These are phyloP conservation scores for Camponotus pennsylvanicus DNA, from an alignment of 1,140 invertebrate species.

Conservation along the genomic window DNA sequence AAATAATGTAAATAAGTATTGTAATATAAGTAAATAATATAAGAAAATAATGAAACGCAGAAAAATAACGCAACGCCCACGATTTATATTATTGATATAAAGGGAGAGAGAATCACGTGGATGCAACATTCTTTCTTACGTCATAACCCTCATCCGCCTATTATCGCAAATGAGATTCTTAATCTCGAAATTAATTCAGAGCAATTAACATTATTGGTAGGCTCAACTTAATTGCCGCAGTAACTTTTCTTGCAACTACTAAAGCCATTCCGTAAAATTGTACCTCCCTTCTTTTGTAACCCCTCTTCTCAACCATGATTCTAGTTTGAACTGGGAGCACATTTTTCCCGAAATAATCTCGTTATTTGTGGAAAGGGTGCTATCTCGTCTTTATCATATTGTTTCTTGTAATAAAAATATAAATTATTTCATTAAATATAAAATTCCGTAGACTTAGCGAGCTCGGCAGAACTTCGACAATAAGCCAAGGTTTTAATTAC, in stretches of 20 bases:
- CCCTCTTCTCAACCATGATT: constrained; percentile 5
- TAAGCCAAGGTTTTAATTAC: constrained; percentile 85
- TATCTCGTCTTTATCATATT: not conserved
- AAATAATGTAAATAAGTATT: too few species aligned
- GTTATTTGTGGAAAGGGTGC: not conserved
- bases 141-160: not conserved
- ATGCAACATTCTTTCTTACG: not conserved
- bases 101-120: not conserved
- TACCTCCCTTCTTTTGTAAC: constrained; percentile 58
- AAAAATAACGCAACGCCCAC: too few species aligned
- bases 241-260: constrained; percentile 68
- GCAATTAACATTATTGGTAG: constrained; percentile 77
- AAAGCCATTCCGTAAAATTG: constrained; percentile 75
- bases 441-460: constrained; percentile 51
- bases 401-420: constrained; percentile 5
- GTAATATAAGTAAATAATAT: too few species aligned
- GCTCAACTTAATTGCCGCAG: constrained; percentile 75
- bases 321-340: not conserved
- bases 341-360: not conserved
- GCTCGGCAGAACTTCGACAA: constrained; percentile 81
- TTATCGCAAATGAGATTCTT: constrained; percentile 32
- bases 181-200: constrained; percentile 83
- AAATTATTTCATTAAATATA: constrained; percentile 5
- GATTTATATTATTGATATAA: constrained; percentile 1
- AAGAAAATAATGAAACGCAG: too few species aligned